phyloP scores from a whole-genome alignment of 1,140 invertebrate genomes.

The Laupala kohalensis region DNA sequence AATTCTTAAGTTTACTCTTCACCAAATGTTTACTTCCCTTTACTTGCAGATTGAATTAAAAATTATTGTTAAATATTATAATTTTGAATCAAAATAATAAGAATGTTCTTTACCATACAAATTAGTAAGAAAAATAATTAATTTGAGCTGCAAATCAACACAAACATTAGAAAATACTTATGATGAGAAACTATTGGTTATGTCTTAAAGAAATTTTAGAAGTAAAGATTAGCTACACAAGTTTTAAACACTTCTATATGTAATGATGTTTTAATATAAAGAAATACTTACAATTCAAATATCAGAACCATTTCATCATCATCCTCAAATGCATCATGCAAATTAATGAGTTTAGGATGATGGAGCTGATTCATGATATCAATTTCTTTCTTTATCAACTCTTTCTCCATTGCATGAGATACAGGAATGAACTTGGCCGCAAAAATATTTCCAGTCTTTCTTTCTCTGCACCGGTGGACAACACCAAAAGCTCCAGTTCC shows the following conservation, averaged over 20 bases:
- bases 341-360: conserved; percentile 92
- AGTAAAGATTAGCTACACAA: no score
- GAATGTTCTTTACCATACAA: no score
- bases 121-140: no score
- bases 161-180: no score
- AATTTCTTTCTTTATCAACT: conserved; percentile 94
- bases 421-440: conserved; percentile 99
- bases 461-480: conserved; percentile 92
- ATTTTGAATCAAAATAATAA: no score
- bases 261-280: neutral
- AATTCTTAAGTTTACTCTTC: neutral
- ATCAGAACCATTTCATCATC: conserved; percentile 99
- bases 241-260: no score
- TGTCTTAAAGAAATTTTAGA: no score
- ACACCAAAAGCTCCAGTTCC: conserved; percentile 98
- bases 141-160: no score
- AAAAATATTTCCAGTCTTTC: conserved; percentile 90
- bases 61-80: no score
- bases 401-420: conserved; percentile 88
- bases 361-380: conserved; percentile 98
- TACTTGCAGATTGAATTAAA: neutral
- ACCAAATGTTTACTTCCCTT: neutral
- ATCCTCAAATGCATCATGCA: conserved; percentile 98
- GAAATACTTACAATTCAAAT: conserved; percentile 84
- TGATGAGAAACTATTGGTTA: no score